Conservation (phyloP, 2,113 vertebrate species). For the Saimiri boliviensis region DNA sequence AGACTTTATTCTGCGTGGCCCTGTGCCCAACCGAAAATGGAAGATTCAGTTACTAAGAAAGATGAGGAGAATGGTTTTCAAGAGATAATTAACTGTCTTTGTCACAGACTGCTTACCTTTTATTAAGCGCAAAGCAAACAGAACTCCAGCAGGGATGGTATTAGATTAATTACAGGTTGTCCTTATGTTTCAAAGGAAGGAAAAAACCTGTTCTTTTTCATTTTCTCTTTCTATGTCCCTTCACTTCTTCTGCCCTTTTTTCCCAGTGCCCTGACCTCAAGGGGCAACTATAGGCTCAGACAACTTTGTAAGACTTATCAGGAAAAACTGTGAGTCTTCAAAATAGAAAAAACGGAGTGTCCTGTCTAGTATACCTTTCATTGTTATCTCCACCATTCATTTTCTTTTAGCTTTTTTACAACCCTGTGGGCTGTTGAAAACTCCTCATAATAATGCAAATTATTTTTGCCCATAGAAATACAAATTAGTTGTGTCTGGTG, state of each 20-base stretch:
- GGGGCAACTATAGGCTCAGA: not conserved
- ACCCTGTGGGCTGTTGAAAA: constrained; percentile 41
- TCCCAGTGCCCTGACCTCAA: not conserved
- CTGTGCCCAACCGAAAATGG: not conserved
- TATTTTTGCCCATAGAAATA: constrained; percentile 45
- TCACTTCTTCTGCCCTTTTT: not conserved
- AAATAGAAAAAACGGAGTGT: not conserved
- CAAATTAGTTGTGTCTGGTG: constrained; percentile 55
- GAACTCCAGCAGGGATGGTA: not conserved
- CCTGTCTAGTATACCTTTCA: not conserved
- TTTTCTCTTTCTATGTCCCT: not conserved
- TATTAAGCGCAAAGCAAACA: constrained; percentile 54
- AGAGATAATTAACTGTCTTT: constrained; percentile 50
- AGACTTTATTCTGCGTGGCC: constrained; percentile 12
- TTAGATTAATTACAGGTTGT: constrained; percentile 50
- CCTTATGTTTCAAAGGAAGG: constrained; percentile 45
- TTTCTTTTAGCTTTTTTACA: constrained; percentile 32
- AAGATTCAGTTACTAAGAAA: constrained; percentile 40
- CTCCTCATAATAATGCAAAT: constrained; percentile 34
- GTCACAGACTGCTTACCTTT: constrained; percentile 51
- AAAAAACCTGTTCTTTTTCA: not conserved
- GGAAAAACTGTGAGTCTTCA: constrained; percentile 7
- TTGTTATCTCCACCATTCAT: not conserved
- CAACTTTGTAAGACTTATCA: not conserved
- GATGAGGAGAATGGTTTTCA: constrained; percentile 33